These are phyloP conservation scores for Drosophila austrosaltans DNA, from an alignment of 2,888 invertebrate genomes.

Conservation along the genomic window DNA sequence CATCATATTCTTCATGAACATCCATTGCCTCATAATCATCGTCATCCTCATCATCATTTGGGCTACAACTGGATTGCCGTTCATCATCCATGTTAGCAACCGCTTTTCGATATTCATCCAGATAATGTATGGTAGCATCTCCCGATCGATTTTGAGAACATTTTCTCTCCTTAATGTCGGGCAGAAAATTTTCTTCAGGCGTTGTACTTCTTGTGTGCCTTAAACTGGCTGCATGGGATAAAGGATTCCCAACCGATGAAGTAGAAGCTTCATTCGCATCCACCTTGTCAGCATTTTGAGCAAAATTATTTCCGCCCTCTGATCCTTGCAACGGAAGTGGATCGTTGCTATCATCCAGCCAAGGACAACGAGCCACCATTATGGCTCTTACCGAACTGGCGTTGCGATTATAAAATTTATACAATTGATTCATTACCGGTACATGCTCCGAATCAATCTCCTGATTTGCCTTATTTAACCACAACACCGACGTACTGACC, in stretches of 20 bases:
- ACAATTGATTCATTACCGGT: constrained; percentile 89
- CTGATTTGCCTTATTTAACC: constrained; percentile 93
- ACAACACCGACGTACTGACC: constrained; percentile 89
- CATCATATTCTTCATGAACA: constrained; percentile 84
- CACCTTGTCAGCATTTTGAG: constrained; percentile 11
- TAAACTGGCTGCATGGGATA: constrained; percentile 77
- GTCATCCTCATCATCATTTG: constrained; percentile 47
- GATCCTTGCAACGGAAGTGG: constrained; percentile 47
- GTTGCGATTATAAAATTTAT: constrained; percentile 90
- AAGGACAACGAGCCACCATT: constrained; percentile 89
- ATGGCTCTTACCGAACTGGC: constrained; percentile 91
- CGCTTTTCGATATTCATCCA: constrained; percentile 85
- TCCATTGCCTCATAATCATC: constrained; percentile 70
- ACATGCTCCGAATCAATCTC: constrained; percentile 91
- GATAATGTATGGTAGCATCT: constrained; percentile 85
- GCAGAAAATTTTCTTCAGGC: constrained; percentile 62
- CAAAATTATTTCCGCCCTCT: not conserved
- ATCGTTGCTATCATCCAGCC: constrained; percentile 82
- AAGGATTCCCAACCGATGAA: constrained; percentile 73
- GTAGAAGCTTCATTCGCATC: constrained; percentile 27
- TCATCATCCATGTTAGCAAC: constrained; percentile 52
- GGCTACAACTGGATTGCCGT: not conserved
- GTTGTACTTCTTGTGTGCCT: constrained; percentile 60
- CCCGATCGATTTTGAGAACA: constrained; percentile 44
- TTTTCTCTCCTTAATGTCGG: constrained; percentile 61